phyloP scores from a whole-genome alignment of 2,888 invertebrate genomes.

The Oeneis ivallda region DNA sequence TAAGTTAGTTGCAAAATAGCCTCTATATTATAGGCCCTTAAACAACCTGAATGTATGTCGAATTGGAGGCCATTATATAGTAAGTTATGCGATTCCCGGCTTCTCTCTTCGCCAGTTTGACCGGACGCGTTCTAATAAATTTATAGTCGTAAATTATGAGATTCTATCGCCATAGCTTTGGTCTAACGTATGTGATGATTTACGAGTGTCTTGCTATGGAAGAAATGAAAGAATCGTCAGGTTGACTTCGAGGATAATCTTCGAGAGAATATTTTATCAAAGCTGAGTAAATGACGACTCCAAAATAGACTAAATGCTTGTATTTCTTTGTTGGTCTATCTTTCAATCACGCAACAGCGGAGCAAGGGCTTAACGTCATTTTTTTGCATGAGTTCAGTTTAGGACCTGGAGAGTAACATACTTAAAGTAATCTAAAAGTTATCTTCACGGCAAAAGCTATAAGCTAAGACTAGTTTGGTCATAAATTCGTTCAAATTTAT shows the following conservation, averaged over 20 bases:
- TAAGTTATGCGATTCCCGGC: conserved; percentile 36
- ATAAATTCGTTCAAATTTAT: no score
- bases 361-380: no score
- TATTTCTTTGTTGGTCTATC: no score
- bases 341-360: no score
- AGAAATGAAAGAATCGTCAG: conserved; percentile 20
- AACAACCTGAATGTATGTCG: conserved; percentile 27
- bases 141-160: conserved; percentile 36
- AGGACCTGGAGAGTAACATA: no score
- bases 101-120: conserved; percentile 32
- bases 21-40: conserved; percentile 19
- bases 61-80: conserved; percentile 33
- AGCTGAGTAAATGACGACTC: not conserved
- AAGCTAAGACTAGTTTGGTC: no score
- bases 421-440: no score
- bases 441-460: no score
- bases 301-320: no score
- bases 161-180: conserved; percentile 34
- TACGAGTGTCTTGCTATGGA: conserved; percentile 20
- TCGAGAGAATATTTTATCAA: not conserved
- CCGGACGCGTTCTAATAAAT: conserved; percentile 38
- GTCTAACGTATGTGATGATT: conserved; percentile 28
- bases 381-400: no score
- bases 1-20: conserved; percentile 19
- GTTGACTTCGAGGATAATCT: conserved; percentile 16